A percentile compares a stretch with the other conserved stretches of the same genome.
Evolutionary conservation across 1,140 invertebrate genomes (phyloP).

Genomic region (Cephus cinctus): DNA sequence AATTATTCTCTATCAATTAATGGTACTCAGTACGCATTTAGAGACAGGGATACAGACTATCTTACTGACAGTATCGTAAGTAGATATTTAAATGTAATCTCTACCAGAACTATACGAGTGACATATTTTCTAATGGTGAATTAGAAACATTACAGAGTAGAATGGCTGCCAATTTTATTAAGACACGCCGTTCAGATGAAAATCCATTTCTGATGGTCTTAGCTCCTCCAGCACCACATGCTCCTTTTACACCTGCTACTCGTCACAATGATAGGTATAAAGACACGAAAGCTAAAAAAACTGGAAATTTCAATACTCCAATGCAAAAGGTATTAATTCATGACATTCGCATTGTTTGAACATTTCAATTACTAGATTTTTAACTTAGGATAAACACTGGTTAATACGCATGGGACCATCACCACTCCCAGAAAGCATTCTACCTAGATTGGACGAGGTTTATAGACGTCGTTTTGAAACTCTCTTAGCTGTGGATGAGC

Average conservation of each 20-base stretch:
- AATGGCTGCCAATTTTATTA: conserved; percentile 62
- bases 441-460: conserved; percentile 65
- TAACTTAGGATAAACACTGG: conserved; percentile 85
- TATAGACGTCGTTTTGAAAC: conserved; percentile 75
- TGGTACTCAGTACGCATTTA: conserved; percentile 63
- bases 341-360: conserved; percentile 7
- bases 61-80: conserved; percentile 84
- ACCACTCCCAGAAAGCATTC: conserved; percentile 59
- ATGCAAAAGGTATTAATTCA: conserved; percentile 43
- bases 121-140: background rate
- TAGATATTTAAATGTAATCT: conserved; percentile 21
- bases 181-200: conserved; percentile 25
- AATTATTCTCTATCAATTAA: conserved; percentile 86
- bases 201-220: conserved; percentile 81
- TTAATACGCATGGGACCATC: conserved; percentile 66
- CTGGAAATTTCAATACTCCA: conserved; percentile 72
- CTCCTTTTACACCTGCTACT: conserved; percentile 77
- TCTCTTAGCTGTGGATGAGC: conserved; percentile 82
- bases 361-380: too few species aligned
- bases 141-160: conserved; percentile 49
- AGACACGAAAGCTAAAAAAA: conserved; percentile 63
- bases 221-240: conserved; percentile 80
- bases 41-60: conserved; percentile 63
- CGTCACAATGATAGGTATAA: conserved; percentile 67
- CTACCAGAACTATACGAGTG: background rate